A percentile compares a stretch with the other conserved stretches of the same genome.
phyloP scores from a whole-genome alignment of 2,888 invertebrate genomes.

The Gandaritis pyraliata region DNA sequence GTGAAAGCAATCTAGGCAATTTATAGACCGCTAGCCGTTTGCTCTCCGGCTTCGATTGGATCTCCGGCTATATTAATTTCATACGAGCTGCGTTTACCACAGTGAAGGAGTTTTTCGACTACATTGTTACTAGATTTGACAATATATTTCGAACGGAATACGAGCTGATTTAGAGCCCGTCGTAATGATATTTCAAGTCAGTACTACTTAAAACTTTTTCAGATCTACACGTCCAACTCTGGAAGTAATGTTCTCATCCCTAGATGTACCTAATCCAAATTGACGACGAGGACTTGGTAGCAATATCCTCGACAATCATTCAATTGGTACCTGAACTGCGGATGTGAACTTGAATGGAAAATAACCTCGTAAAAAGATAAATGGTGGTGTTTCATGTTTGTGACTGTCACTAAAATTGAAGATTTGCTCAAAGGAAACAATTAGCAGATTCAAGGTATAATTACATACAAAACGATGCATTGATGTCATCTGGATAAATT shows the following conservation, averaged over 20 bases:
- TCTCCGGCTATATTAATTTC: constrained; percentile 2
- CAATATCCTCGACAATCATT: constrained; percentile 56
- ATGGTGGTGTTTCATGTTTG: neutral
- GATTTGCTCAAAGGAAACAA: too few relatives aligned
- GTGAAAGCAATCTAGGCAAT: constrained; percentile 43
- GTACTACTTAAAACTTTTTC: neutral
- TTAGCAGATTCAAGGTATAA: too few relatives aligned
- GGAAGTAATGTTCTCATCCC: constrained; percentile 4
- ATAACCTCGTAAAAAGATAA: constrained; percentile 11
- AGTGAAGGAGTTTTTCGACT: neutral
- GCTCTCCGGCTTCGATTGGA: constrained; percentile 20
- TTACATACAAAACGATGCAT: too few relatives aligned
- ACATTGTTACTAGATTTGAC: neutral
- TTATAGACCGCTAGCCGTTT: constrained; percentile 32
- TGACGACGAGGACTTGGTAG: constrained; percentile 21
- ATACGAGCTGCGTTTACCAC: neutral
- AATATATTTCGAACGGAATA: neutral
- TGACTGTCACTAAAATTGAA: too few relatives aligned
- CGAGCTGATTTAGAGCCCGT: too few relatives aligned
- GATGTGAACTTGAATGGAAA: constrained; percentile 32
- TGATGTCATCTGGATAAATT: too few relatives aligned
- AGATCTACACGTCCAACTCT: neutral
- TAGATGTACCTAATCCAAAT: constrained; percentile 15
- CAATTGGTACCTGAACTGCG: constrained; percentile 52
- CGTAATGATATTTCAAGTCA: too few relatives aligned